These are phyloP conservation scores for Centrocercus urophasianus DNA, from an alignment of 2,113 vertebrate genomes.

Conservation along the genomic window DNA sequence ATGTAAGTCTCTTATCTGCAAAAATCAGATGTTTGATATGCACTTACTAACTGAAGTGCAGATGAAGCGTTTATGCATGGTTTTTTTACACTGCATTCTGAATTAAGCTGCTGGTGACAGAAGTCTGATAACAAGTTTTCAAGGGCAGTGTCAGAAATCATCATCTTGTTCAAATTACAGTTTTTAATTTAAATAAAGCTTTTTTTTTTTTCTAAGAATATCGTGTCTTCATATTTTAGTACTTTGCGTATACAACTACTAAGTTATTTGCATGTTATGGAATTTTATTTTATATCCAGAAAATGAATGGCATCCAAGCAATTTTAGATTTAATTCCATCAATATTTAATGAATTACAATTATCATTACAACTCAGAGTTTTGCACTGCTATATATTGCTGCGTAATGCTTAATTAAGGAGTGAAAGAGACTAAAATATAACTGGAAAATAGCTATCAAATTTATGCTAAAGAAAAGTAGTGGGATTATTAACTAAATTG, in stretches of 20 bases:
- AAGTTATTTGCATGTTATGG: constrained; percentile 23
- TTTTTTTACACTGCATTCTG: neutral
- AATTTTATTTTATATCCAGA: constrained; percentile 42
- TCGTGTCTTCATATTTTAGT: neutral
- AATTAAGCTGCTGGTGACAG: neutral
- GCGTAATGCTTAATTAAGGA: constrained; percentile 64
- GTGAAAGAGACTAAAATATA: constrained; percentile 23
- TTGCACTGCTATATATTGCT: constrained; percentile 19
- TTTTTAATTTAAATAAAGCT: neutral
- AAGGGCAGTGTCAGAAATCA: neutral
- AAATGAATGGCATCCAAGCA: constrained; percentile 35
- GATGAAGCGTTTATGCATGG: neutral
- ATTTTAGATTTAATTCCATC: constrained; percentile 63
- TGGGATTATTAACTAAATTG: constrained; percentile 52
- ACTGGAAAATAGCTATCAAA: constrained; percentile 34
- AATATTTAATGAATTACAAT: constrained; percentile 75
- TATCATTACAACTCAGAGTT: constrained; percentile 33
- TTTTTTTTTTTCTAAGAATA: neutral
- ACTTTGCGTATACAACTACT: constrained; percentile 26
- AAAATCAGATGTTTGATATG: neutral
- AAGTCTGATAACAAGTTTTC: neutral
- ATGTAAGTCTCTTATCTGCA: neutral
- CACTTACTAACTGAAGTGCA: neutral
- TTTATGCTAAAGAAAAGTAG: constrained; percentile 25
- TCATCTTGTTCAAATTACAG: neutral